Percentiles rank a stretch among this genome's conserved stretches.
Evolutionary conservation across 2,113 vertebrate genomes (phyloP).

Genomic region (Cariama cristata): DNA sequence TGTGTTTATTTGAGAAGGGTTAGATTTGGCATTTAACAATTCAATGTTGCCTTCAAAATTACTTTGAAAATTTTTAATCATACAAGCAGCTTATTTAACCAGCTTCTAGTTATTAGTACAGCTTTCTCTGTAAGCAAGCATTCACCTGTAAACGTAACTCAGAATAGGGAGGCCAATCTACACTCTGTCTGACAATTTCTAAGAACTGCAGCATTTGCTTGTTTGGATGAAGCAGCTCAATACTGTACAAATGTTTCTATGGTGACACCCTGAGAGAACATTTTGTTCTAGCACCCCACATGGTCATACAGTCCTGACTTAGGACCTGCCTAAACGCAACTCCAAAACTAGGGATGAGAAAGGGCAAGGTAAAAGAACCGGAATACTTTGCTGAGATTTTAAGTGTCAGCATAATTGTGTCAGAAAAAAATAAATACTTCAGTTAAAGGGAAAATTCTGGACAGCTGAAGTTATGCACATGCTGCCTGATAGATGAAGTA

Average conservation of each 20-base stretch:
- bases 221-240: neutral
- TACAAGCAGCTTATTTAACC: neutral
- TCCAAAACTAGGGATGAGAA: neutral
- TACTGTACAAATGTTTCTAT: constrained; percentile 11
- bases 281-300: neutral
- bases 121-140: neutral
- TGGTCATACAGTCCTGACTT: neutral
- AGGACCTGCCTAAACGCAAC: neutral
- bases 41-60: neutral
- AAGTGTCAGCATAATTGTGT: neutral
- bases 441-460: neutral
- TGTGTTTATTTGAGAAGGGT: neutral
- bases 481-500: neutral
- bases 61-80: neutral
- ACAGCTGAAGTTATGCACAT: neutral
- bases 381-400: neutral
- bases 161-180: neutral
- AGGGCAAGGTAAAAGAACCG: neutral
- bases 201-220: neutral
- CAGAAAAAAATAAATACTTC: neutral
- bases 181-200: neutral
- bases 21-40: neutral
- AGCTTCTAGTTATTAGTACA: neutral
- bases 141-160: neutral
- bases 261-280: neutral